Evolutionary conservation across 2,113 vertebrate genomes (phyloP).

Genomic region (Pelvicachromis taeniatus): DNA sequence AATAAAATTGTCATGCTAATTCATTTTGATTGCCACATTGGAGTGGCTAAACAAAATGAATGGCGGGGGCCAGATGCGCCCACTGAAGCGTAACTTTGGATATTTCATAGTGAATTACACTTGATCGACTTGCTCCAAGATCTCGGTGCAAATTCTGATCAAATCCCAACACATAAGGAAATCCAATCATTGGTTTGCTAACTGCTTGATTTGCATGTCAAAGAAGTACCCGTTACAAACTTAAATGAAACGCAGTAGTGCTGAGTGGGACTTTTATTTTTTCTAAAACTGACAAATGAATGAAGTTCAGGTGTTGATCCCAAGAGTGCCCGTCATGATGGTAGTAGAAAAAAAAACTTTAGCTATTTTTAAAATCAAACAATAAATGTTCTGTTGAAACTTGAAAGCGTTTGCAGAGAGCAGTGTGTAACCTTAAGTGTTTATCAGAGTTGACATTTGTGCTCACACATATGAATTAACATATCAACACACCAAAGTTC

Average conservation of each 20-base stretch:
- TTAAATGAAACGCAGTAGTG: not conserved
- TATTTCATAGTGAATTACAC: slow-evolving; percentile 79
- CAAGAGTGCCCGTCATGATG: not conserved
- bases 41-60: slow-evolving; percentile 79
- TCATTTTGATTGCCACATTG: slow-evolving; percentile 79
- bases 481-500: not conserved
- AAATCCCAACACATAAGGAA: slow-evolving; percentile 57
- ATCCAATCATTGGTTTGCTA: slow-evolving; percentile 58
- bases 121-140: slow-evolving; percentile 54
- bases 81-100: slow-evolving; percentile 69
- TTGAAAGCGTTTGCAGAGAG: not conserved
- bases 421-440: not conserved
- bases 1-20: slow-evolving; percentile 83
- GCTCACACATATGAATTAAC: not conserved
- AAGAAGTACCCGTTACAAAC: slow-evolving; percentile 14
- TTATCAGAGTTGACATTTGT: not conserved
- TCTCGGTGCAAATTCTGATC: slow-evolving; percentile 63
- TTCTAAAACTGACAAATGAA: not conserved
- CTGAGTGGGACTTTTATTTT: slow-evolving; percentile 12
- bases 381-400: not conserved
- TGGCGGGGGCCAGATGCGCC: slow-evolving; percentile 69
- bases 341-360: not conserved
- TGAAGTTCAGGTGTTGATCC: not conserved
- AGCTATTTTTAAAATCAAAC: not conserved
- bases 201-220: slow-evolving; percentile 57